Evolutionary conservation across 2,888 invertebrate species (phyloP).

Genomic region (Petrolisthes cinctipes): DNA sequence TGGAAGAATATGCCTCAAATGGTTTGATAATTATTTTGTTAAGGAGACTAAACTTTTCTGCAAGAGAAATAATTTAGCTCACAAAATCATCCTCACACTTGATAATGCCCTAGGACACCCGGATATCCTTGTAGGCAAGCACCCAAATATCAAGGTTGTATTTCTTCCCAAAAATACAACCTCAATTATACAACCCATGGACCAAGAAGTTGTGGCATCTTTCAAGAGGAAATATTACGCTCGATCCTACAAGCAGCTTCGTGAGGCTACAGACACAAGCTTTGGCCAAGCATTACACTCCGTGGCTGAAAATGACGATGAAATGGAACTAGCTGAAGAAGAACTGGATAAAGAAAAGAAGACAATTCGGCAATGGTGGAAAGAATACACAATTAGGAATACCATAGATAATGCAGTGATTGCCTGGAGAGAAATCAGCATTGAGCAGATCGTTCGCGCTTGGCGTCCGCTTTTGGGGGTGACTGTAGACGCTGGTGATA

Average conservation of each 20-base stretch:
- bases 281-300: constrained; percentile 5
- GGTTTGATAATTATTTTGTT: not conserved
- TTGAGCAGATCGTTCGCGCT: too few relatives aligned
- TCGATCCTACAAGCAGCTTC: constrained; percentile 3
- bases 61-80: not conserved
- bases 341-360: not conserved
- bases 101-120: not conserved
- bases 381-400: not conserved
- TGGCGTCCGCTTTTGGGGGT: not conserved
- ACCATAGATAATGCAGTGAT: not conserved
- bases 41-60: not conserved
- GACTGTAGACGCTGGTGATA: not conserved
- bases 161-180: too few relatives aligned
- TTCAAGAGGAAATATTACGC: not conserved
- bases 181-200: too few relatives aligned
- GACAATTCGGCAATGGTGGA: not conserved
- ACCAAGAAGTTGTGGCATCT: not conserved
- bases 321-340: constrained; percentile 16
- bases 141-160: not conserved
- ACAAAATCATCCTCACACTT: too few relatives aligned
- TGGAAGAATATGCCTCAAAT: not conserved
- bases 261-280: not conserved
- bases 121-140: not conserved
- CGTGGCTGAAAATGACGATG: not conserved
- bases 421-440: not conserved